A percentile compares a stretch with the other conserved stretches of the same genome.
phyloP scores from a whole-genome alignment of 2,113 vertebrate species.

The Albula glossodonta region DNA sequence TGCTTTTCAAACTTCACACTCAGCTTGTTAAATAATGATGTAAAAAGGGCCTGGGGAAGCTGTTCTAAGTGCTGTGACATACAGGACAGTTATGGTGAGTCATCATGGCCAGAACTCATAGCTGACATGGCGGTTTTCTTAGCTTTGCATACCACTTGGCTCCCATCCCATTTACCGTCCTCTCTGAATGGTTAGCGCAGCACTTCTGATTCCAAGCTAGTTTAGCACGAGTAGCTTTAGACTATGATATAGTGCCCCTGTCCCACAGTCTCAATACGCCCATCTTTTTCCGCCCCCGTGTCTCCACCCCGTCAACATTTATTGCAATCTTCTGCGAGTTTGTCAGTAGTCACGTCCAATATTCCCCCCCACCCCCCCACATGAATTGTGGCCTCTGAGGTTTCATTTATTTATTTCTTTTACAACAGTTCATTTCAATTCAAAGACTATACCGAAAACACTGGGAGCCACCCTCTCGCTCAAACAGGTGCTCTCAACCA shows the following conservation, averaged over 20 bases:
- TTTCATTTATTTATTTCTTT: too few relatives aligned
- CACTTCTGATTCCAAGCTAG: neutral
- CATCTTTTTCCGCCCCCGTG: neutral
- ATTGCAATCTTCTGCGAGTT: constrained; percentile 26
- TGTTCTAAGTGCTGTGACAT: constrained; percentile 21
- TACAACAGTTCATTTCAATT: too few relatives aligned
- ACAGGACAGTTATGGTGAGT: neutral
- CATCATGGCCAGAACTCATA: neutral
- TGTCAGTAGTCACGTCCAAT: constrained; percentile 20
- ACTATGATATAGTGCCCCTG: neutral
- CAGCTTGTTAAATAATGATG: constrained; percentile 32
- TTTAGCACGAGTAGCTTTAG: neutral
- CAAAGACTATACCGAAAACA: too few relatives aligned
- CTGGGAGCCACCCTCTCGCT: too few relatives aligned
- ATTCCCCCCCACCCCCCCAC: too few relatives aligned
- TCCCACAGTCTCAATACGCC: neutral
- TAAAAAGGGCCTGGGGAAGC: neutral
- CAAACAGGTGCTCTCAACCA: constrained; percentile 20
- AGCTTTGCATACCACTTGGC: neutral
- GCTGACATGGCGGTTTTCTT: neutral
- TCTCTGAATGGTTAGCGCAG: neutral
- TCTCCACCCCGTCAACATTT: neutral
- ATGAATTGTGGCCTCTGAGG: too few relatives aligned
- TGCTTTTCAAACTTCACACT: constrained; percentile 32
- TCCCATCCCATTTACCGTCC: neutral